Evolutionary conservation across 2,888 invertebrate genomes (phyloP), one percentile per base, ranked within the genome.

Genomic region (Polydrusus cervinus): DNA sequence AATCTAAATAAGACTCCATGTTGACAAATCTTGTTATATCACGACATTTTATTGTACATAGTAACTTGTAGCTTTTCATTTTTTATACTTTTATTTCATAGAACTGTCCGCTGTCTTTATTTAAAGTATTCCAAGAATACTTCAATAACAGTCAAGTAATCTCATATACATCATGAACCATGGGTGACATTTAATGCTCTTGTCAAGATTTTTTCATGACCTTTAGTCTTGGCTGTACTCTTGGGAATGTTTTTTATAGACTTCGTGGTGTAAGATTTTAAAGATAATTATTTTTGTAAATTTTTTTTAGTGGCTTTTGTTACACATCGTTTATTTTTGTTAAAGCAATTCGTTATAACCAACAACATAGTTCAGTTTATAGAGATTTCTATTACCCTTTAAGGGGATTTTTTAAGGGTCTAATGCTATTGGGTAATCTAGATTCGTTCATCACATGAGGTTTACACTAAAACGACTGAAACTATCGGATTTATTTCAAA

Each of bases 181-280:
- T 64, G 67, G 68, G 47, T 76, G 73, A 69, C 76, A 69, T 73
- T 76, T 64, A n/a, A 69, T 43, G 71, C 16, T 55, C 43, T 62
- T 45, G 73, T 49, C 69, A 20, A 16, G 55, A 34, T 53, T 34
- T 65, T 74, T 74, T 74, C 69, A 55, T 73, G 76, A 76, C 76
- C 76, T 76, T 73, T 76, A 14, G 8, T 66, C 55, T 66, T 38
- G 62, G n/a, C 14, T 51, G 55, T 72, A 73, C 69, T 64, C 72
- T 76, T 65, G 68, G 40, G 73, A 76, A 73, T 76, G 73, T 64
- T 69, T 71, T n/a, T 72, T 72, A 72, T 66, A 65, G 57, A 64
- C 57, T 16, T 64, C 49, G 73, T 65, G 73, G 76, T 72, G 73
- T 73, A 57, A 73, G 76, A 76, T 76, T 51, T 6, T 64, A 18